A percentile compares a stretch with the other conserved stretches of the same genome.
Conservation (phyloP, 2,888 invertebrate species). For the Tupiocoris notatus region DNA sequence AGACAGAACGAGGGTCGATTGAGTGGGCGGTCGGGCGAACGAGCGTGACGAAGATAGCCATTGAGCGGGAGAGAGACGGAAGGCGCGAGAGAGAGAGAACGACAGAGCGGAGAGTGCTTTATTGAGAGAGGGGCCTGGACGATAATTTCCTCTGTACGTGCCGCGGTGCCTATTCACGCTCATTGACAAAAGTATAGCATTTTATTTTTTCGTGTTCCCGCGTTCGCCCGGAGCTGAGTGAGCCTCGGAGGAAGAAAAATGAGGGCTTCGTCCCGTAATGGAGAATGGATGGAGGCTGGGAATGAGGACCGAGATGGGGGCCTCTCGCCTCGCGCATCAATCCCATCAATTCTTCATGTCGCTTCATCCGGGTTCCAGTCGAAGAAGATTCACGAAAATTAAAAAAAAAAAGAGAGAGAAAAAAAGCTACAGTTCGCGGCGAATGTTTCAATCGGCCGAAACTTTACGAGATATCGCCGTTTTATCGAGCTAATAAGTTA, state of each 20-base stretch:
- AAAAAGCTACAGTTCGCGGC: no score
- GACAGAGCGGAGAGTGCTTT: conserved; percentile 16
- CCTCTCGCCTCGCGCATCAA: background rate
- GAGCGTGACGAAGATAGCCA: conserved; percentile 25
- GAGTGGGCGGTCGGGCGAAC: conserved; percentile 6
- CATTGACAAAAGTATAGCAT: background rate
- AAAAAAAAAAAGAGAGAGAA: no score
- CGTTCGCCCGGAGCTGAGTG: no score
- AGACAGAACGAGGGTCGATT: background rate
- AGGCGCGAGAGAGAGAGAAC: conserved; percentile 14
- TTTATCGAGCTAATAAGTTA: no score
- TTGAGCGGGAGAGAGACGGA: no score
- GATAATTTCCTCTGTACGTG: background rate
- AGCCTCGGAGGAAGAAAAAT: background rate
- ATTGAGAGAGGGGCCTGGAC: background rate
- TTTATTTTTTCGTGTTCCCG: background rate
- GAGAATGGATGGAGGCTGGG: background rate
- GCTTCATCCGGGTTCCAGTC: background rate
- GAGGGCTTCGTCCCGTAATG: background rate
- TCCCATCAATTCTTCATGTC: background rate
- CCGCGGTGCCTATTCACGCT: background rate
- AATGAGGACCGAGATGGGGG: background rate
- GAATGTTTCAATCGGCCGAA: no score
- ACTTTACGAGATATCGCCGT: no score
- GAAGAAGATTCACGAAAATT: background rate